These are phyloP conservation scores for Calameuta pallipes DNA, from an alignment of 2,888 invertebrate species.

Conservation along the genomic window DNA sequence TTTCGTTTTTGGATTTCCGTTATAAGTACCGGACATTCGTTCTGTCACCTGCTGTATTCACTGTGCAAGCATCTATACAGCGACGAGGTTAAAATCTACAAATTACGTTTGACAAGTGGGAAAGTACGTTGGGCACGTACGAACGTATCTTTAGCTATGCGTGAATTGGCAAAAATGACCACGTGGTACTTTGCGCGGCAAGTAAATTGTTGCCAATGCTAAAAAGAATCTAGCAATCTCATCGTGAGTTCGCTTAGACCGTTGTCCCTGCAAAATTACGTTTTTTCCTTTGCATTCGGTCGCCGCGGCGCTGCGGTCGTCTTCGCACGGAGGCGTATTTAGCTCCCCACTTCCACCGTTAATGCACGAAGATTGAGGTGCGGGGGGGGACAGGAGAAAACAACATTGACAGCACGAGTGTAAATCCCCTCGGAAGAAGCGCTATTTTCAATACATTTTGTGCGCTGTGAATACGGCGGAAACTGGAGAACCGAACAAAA, in stretches of 20 bases:
- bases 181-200: background rate
- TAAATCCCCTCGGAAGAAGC: background rate
- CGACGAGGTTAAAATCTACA: background rate
- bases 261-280: background rate
- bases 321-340: background rate
- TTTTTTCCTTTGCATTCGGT: background rate
- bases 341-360: background rate
- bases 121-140: background rate
- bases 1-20: background rate
- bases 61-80: background rate
- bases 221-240: background rate
- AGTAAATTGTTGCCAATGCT: background rate
- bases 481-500: background rate
- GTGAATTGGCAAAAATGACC: background rate
- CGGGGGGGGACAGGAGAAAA: background rate
- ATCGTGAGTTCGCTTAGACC: background rate
- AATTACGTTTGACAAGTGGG: background rate
- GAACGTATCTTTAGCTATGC: background rate
- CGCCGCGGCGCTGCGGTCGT: background rate
- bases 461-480: background rate
- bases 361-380: background rate
- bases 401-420: background rate
- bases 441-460: background rate
- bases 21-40: background rate
- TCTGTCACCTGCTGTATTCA: background rate